phyloP scores from a whole-genome alignment of 2,888 invertebrate species.

The Heteromurus nitidus region DNA sequence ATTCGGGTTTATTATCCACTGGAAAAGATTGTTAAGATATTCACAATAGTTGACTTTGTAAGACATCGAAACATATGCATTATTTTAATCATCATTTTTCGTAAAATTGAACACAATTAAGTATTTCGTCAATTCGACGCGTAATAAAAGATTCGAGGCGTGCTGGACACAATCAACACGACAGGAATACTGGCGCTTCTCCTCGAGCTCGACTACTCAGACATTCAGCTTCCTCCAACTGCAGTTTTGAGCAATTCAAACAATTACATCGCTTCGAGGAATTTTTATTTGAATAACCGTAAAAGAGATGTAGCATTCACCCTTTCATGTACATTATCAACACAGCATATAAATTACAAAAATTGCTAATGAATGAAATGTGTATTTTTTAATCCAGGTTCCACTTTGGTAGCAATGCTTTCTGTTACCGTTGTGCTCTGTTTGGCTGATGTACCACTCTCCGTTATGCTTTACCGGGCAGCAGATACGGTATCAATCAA shows the following conservation, averaged over 20 bases:
- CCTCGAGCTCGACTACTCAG: background rate
- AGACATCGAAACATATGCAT: background rate
- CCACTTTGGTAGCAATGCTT: too few species aligned
- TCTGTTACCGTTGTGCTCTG: too few species aligned
- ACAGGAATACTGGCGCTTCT: background rate
- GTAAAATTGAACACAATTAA: too few species aligned
- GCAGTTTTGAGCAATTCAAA: background rate
- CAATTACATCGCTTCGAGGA: background rate
- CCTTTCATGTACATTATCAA: background rate
- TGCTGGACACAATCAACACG: background rate
- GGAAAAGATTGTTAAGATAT: background rate
- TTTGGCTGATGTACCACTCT: constrained; percentile 21
- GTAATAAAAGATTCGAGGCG: constrained; percentile 13
- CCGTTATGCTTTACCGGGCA: constrained; percentile 17
- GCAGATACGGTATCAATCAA: constrained; percentile 6
- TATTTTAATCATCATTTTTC: too few species aligned
- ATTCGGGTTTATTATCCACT: constrained; percentile 12
- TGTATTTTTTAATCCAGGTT: too few species aligned
- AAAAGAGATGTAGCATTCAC: too few species aligned
- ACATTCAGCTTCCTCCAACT: background rate
- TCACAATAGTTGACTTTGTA: constrained; percentile 24
- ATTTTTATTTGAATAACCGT: background rate
- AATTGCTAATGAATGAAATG: too few species aligned
- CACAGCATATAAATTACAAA: too few species aligned
- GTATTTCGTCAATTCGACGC: too few species aligned